phyloP scores from a whole-genome alignment of 2,888 invertebrate species.

The Helicoverpa assulta region DNA sequence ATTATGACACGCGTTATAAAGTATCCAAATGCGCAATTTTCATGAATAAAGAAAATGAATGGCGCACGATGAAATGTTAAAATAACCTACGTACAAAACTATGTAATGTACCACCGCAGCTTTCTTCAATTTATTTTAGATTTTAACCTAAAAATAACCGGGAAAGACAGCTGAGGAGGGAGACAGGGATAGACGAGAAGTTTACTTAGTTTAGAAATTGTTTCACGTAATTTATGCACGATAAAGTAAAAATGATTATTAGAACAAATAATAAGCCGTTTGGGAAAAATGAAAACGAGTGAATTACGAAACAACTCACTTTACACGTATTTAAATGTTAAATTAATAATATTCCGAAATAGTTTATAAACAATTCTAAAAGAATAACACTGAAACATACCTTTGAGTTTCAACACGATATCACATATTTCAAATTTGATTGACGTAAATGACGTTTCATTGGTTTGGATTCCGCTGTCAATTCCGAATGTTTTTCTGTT shows the following conservation, averaged over 20 bases:
- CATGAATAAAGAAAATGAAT: constrained; percentile 76
- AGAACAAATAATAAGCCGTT: too few species aligned
- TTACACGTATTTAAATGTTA: too few species aligned
- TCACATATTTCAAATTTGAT: neutral
- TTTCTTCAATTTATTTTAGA: constrained; percentile 89
- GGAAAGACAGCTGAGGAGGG: constrained; percentile 86
- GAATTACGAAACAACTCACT: too few species aligned
- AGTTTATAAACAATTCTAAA: neutral
- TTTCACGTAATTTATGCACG: neutral
- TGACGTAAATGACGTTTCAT: neutral
- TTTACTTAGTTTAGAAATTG: constrained; percentile 40
- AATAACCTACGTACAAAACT: constrained; percentile 86
- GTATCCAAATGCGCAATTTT: constrained; percentile 86
- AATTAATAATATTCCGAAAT: too few species aligned
- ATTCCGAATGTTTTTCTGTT: neutral
- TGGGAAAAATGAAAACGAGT: too few species aligned
- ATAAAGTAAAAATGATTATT: neutral
- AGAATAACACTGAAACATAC: neutral
- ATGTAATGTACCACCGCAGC: constrained; percentile 79
- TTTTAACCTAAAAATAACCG: constrained; percentile 90
- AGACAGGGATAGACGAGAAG: constrained; percentile 67
- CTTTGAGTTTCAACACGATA: constrained; percentile 15
- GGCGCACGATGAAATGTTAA: constrained; percentile 85
- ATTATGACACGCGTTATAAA: constrained; percentile 68
- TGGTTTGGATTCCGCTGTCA: neutral